Evolutionary conservation across 2,113 vertebrate species (phyloP), one percentile per base, ranked within the genome.

Genomic region (Antechinus stuartii): DNA sequence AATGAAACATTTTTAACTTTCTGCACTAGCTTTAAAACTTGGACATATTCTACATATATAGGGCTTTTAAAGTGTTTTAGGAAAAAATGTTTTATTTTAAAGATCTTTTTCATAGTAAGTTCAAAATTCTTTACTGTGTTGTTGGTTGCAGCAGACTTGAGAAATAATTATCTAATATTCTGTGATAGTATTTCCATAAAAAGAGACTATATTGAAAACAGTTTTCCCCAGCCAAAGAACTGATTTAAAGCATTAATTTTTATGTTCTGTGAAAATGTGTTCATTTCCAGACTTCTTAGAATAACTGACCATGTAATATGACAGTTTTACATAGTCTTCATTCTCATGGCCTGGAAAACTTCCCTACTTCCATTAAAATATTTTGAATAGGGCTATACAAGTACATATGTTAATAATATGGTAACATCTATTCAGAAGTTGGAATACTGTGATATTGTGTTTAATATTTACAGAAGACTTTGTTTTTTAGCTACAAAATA

Each of bases 41-140:
- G 84, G 90, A 96, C 91, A n/a, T 8, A 89, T 7, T 97, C 89
- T 97, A 94, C 46, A 97, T 11, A 10, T 93, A 95, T 94, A 96
- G 92, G 68, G 35, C 46, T 95, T 97, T 94, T 95, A 89, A 90
- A 95, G 53, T 95, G 68, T 94, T 95, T 97, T 89, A 91, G 55
- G 94, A 96, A 52, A 52, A 52, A 52, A 52, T 11, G 10, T 52
- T 52, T 52, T 9, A 94, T 96, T 92, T 61, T 68, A 42, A 93
- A 91, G 91, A 26, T 93, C 97, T 97, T 97, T 94, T 94, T 96
- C 14, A 50, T 57, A 76, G 91, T 52, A 93, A 76, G 90, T 97
- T 98, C 92, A 97, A 98, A 98, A 97, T 90, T 97, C 97, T 97
- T 95, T n/a, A 90, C 93, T 54, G 90, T 95, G 91, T 97, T 96